phyloP scores from a whole-genome alignment of 2,888 invertebrate species.

The Scaptomyza tumidula region DNA sequence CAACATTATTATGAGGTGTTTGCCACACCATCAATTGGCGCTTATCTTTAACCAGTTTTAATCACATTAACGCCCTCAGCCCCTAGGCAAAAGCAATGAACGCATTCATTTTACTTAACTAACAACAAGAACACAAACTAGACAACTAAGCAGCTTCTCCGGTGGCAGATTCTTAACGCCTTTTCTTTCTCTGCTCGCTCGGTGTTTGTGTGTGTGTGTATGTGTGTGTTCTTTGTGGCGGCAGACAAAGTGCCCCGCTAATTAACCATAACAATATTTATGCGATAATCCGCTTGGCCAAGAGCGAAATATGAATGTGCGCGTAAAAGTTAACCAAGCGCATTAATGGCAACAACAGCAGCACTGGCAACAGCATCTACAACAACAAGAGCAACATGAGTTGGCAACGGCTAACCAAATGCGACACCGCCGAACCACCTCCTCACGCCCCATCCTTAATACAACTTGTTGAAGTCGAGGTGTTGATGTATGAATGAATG shows the following conservation, averaged over 20 bases:
- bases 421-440: neutral
- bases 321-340: constrained; percentile 71
- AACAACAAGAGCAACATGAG: constrained; percentile 25
- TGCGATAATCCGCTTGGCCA: constrained; percentile 62
- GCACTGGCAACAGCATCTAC: constrained; percentile 3
- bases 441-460: constrained; percentile 1
- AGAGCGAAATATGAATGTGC: constrained; percentile 56
- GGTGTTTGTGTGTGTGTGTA: too few relatives aligned
- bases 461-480: constrained; percentile 38
- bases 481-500: constrained; percentile 72
- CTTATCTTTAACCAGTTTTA: constrained; percentile 64
- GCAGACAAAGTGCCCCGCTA: constrained; percentile 70
- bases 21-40: constrained; percentile 41
- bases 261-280: constrained; percentile 81
- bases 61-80: constrained; percentile 62
- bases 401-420: constrained; percentile 5
- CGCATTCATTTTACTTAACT: constrained; percentile 69
- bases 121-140: constrained; percentile 7
- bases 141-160: constrained; percentile 18
- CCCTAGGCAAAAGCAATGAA: constrained; percentile 12
- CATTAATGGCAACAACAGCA: constrained; percentile 56
- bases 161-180: constrained; percentile 44
- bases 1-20: constrained; percentile 43
- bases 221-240: constrained; percentile 1
- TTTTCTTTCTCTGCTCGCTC: constrained; percentile 13